Percentiles rank a stretch among this genome's conserved stretches.
Conservation (phyloP, 2,888 invertebrate genomes). For the Latrodectus elegans region DNA sequence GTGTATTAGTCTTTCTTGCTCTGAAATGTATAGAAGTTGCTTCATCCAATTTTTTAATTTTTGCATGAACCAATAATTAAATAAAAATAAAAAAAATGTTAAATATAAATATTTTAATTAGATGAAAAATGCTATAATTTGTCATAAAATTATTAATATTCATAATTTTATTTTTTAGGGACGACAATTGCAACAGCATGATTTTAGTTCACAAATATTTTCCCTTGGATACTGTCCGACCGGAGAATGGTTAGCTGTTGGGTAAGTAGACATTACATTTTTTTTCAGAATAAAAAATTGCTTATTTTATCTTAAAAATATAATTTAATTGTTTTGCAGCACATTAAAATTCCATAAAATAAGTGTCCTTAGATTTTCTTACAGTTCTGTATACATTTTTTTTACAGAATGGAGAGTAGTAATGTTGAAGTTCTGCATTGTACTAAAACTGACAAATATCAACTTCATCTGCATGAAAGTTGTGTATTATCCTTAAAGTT, state of each 20-base stretch:
- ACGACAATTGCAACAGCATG: conserved; percentile 92
- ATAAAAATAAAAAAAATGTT: no score
- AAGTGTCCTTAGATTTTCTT: background rate
- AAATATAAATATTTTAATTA: no score
- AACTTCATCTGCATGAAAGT: conserved; percentile 94
- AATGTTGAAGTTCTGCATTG: conserved; percentile 93
- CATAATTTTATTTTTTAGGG: conserved; percentile 77
- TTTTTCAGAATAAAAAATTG: background rate
- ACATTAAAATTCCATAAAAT: background rate
- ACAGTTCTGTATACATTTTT: conserved; percentile 27
- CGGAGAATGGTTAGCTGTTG: conserved; percentile 96
- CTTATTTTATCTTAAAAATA: background rate
- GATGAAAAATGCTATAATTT: no score
- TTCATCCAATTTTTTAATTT: background rate
- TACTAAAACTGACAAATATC: conserved; percentile 94
- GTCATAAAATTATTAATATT: background rate
- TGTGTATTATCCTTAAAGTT: conserved; percentile 95
- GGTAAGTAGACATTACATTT: conserved; percentile 76
- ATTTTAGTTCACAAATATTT: conserved; percentile 93
- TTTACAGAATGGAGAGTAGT: conserved; percentile 88
- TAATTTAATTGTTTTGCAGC: background rate
- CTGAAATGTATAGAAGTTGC: background rate
- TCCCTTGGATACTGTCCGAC: conserved; percentile 96
- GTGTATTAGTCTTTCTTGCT: background rate
- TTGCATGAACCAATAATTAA: no score